A percentile compares a stretch with the other conserved stretches of the same genome.
phyloP scores from a whole-genome alignment of 2,113 vertebrate genomes.

The Malaclemys terrapin region DNA sequence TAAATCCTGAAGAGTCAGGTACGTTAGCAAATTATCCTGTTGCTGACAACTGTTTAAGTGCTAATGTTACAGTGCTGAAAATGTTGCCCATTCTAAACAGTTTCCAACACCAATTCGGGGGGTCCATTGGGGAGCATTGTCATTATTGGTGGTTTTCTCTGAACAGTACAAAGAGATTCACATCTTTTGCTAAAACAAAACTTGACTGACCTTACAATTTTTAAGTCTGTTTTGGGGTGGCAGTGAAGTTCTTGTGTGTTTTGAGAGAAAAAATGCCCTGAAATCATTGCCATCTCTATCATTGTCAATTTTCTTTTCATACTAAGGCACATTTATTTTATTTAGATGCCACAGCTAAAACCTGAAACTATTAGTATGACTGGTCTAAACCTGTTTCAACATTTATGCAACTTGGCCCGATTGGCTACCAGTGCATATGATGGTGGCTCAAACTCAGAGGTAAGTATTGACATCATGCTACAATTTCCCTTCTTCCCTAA shows the following conservation, averaged over 20 bases:
- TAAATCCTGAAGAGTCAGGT: rapidly evolving
- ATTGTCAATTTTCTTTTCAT: neutral
- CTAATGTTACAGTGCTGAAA: neutral
- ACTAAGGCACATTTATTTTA: conserved; percentile 44
- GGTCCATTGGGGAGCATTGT: neutral
- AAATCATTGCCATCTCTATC: neutral
- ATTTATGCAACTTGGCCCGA: conserved; percentile 96
- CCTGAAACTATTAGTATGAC: conserved; percentile 99
- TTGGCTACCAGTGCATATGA: conserved; percentile 97
- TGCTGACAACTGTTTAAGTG: neutral
- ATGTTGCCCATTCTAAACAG: neutral
- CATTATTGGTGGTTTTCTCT: neutral
- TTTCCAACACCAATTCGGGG: neutral
- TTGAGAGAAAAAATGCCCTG: neutral
- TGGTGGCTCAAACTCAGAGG: conserved; percentile 96
- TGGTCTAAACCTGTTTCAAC: conserved; percentile 97
- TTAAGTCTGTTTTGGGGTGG: neutral
- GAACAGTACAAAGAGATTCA: neutral
- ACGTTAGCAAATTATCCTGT: neutral
- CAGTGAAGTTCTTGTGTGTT: neutral
- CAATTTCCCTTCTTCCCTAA: neutral
- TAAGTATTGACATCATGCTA: conserved; percentile 57
- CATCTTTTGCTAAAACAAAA: neutral
- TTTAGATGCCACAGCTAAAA: conserved; percentile 97
- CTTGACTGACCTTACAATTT: neutral